Evolutionary conservation across 23 tunicate species (phyloP).

Genomic region (Ciona savignyi): DNA sequence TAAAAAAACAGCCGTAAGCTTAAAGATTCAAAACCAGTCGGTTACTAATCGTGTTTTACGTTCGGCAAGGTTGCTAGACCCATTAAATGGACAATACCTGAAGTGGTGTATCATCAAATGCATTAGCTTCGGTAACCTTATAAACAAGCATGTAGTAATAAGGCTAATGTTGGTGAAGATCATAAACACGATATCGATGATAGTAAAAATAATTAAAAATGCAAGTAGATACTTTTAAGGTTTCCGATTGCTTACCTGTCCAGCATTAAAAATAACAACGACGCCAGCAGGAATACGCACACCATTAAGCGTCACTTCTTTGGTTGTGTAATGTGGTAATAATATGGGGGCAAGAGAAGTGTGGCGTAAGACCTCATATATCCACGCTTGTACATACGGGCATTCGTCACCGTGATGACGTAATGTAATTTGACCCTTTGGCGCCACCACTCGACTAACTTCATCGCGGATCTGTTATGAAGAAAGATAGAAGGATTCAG

Average conservation of each 20-base stretch:
- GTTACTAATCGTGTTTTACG: too few relatives aligned
- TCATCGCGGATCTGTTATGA: conserved; percentile 30
- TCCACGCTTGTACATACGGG: conserved; percentile 43
- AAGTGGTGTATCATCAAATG: too few relatives aligned
- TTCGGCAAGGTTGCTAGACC: too few relatives aligned
- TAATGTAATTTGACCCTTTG: conserved; percentile 13
- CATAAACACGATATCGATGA: too few relatives aligned
- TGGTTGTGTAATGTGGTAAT: conserved; percentile 27
- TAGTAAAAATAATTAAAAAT: background rate
- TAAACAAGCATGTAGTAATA: background rate
- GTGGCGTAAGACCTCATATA: conserved; percentile 45
- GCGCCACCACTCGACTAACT: background rate
- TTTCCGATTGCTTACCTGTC: conserved; percentile 33
- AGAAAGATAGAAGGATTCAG: background rate
- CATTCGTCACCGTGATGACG: conserved; percentile 16
- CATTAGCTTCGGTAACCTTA: background rate
- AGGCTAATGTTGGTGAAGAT: too few relatives aligned
- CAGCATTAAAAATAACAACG: conserved; percentile 25
- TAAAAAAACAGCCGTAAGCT: too few relatives aligned
- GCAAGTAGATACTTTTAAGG: too few relatives aligned
- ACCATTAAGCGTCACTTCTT: conserved; percentile 5
- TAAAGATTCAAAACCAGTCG: too few relatives aligned
- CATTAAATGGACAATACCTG: too few relatives aligned
- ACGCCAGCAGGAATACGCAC: conserved; percentile 26
- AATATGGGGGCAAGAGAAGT: conserved; percentile 21